These are phyloP conservation scores for Callithrix jacchus DNA, from an alignment of 2,113 vertebrate species.

Conservation along the genomic window DNA sequence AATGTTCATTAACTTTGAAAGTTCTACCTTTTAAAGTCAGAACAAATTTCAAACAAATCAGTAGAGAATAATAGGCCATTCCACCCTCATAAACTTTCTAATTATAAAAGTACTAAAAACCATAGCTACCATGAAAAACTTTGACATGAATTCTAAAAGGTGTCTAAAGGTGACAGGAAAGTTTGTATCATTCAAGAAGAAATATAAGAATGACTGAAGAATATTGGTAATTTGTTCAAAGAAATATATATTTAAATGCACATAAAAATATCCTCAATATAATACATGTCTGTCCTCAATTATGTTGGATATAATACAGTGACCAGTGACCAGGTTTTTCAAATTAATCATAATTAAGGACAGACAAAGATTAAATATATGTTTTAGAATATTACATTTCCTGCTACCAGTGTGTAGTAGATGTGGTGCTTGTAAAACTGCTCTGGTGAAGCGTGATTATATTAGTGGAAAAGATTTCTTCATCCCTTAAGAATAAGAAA, in stretches of 20 bases:
- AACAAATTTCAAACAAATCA: constrained; percentile 36
- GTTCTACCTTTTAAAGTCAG: constrained; percentile 64
- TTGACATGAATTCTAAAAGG: constrained; percentile 50
- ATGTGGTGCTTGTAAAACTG: background rate
- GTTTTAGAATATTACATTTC: background rate
- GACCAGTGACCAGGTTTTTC: background rate
- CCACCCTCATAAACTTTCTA: constrained; percentile 75
- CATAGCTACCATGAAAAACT: constrained; percentile 53
- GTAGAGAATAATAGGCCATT: constrained; percentile 73
- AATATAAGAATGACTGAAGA: background rate
- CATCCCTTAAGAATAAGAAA: background rate
- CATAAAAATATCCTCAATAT: background rate
- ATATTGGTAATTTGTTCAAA: background rate
- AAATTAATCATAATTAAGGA: background rate
- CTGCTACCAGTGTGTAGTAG: background rate
- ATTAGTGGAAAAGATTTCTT: background rate
- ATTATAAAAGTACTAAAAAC: constrained; percentile 69
- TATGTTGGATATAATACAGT: too few species aligned
- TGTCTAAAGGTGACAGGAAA: constrained; percentile 11
- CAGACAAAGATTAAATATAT: background rate
- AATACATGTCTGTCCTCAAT: too few species aligned
- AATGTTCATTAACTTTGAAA: background rate
- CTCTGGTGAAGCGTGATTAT: background rate
- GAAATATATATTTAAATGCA: background rate
- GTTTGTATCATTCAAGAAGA: background rate